These are phyloP conservation scores for Lithosia quadra DNA, from an alignment of 2,888 invertebrate species.

Conservation along the genomic window DNA sequence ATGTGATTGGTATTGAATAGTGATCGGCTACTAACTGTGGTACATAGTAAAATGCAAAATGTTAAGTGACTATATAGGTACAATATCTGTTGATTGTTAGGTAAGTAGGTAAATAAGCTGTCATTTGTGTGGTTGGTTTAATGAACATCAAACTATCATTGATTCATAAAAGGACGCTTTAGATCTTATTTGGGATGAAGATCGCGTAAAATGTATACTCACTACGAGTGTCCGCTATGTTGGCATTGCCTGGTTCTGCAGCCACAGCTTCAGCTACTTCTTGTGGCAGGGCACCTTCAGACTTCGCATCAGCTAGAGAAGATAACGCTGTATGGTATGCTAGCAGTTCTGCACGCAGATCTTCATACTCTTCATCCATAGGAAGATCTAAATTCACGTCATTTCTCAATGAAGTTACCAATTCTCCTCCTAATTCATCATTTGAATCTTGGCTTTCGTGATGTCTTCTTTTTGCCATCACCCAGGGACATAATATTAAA, in stretches of 20 bases:
- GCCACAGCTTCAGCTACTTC: slow-evolving; percentile 13
- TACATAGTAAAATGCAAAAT: not conserved
- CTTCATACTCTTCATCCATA: slow-evolving; percentile 79
- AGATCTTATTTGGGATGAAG: too few relatives aligned
- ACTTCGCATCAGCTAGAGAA: slow-evolving; percentile 45
- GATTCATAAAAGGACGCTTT: not conserved
- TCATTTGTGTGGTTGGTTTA: not conserved
- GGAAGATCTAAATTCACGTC: slow-evolving; percentile 75
- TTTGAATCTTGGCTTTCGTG: slow-evolving; percentile 20
- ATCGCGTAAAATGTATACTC: slow-evolving; percentile 38
- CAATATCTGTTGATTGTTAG: not conserved
- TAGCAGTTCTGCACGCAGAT: slow-evolving; percentile 76
- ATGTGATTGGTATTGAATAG: not conserved
- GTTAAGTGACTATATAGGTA: not conserved
- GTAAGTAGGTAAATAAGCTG: not conserved
- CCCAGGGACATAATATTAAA: slow-evolving; percentile 51
- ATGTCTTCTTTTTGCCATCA: slow-evolving; percentile 31
- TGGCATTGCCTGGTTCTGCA: slow-evolving; percentile 9
- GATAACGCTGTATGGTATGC: slow-evolving; percentile 76
- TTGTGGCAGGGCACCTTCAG: not conserved
- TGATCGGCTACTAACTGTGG: not conserved
- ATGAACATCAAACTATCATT: not conserved
- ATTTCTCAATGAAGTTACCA: slow-evolving; percentile 65
- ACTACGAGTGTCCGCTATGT: slow-evolving; percentile 48
- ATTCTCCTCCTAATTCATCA: slow-evolving; percentile 56